Evolutionary conservation across 2,797 vertebrate species (phyloP).

Genomic region (Pelodytes ibericus): DNA sequence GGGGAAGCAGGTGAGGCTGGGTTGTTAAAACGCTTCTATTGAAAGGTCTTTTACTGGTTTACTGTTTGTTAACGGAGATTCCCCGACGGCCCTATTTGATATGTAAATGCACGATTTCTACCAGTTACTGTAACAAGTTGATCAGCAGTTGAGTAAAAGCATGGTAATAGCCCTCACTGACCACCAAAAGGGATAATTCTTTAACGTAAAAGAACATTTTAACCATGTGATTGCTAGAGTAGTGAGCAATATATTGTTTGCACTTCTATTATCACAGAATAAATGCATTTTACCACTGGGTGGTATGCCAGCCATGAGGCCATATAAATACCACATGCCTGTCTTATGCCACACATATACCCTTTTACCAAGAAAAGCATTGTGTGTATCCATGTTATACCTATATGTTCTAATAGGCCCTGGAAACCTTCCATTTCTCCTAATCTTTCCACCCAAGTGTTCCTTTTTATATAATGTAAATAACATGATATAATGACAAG

Average conservation of each 20-base stretch:
- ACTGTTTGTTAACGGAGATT: conserved; percentile 43
- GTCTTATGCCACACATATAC: too few species aligned
- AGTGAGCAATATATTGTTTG: not conserved
- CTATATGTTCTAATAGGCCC: too few species aligned
- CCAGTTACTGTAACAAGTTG: not conserved
- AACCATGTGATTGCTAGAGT: not conserved
- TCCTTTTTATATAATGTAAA: too few species aligned
- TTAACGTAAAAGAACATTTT: not conserved
- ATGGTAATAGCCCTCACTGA: not conserved
- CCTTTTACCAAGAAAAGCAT: too few species aligned
- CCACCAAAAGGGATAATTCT: not conserved
- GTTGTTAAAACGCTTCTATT: conserved; percentile 42
- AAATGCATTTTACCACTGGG: too few species aligned
- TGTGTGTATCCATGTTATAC: too few species aligned
- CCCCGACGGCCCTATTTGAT: conserved; percentile 22
- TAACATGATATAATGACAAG: too few species aligned
- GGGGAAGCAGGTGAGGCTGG: conserved; percentile 25
- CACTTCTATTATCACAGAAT: too few species aligned
- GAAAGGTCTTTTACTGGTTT: conserved; percentile 33
- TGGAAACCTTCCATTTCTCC: too few species aligned
- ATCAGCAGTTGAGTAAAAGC: not conserved
- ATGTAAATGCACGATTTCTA: conserved; percentile 43
- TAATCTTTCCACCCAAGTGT: too few species aligned
- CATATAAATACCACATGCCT: too few species aligned
- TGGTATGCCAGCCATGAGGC: too few species aligned